phyloP scores from a whole-genome alignment of 2,888 invertebrate species.

The Bimastos eiseni region DNA sequence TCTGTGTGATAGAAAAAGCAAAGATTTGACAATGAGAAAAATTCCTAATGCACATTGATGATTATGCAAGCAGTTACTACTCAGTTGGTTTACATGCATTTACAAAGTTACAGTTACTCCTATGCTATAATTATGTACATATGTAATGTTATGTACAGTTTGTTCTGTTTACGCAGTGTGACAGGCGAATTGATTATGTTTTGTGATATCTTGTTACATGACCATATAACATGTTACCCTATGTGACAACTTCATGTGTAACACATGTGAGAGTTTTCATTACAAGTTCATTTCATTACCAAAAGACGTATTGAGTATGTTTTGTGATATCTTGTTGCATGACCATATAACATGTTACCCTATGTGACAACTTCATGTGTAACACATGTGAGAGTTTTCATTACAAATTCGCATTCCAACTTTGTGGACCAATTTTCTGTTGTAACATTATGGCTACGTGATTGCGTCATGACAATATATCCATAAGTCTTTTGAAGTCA shows the following conservation, averaged over 20 bases:
- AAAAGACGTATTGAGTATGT: neutral
- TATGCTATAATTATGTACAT: neutral
- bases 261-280: neutral
- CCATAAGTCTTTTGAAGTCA: no score
- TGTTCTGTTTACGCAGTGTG: neutral
- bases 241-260: neutral
- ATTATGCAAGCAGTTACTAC: neutral
- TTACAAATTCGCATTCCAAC: neutral
- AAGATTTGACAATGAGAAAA: neutral
- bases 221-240: no score
- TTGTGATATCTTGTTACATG: constrained; percentile 13
- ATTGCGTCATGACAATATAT: neutral
- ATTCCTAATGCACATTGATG: neutral
- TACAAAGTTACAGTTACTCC: neutral
- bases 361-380: neutral
- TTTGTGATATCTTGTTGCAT: constrained; percentile 13
- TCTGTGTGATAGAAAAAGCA: neutral
- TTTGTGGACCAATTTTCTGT: constrained; percentile 6
- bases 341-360: no score
- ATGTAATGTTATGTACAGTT: neutral
- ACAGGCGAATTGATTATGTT: neutral
- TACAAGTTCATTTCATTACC: neutral
- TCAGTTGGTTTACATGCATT: neutral
- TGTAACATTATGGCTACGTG: neutral
- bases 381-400: neutral